Evolutionary conservation across 1,140 invertebrate species (phyloP).

Genomic region (Pogonomyrmex barbatus): DNA sequence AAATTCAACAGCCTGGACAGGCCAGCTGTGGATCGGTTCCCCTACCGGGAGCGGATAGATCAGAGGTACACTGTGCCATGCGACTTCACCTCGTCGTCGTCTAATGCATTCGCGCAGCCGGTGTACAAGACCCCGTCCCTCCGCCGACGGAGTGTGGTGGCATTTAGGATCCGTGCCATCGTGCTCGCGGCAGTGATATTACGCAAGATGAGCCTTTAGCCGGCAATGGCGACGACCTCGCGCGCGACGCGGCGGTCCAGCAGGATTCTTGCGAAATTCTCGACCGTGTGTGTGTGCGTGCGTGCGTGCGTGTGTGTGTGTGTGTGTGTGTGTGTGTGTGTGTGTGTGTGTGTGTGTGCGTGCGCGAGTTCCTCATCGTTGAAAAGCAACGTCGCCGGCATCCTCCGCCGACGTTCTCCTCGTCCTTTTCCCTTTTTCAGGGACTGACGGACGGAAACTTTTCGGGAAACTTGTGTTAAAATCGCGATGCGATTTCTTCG

Average conservation of each 20-base stretch:
- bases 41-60: background rate
- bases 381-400: background rate
- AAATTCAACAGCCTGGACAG: constrained; percentile 15
- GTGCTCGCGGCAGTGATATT: constrained; percentile 61
- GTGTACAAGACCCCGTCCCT: constrained; percentile 3
- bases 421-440: background rate
- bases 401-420: background rate
- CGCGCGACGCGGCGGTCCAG: constrained; percentile 60
- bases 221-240: constrained; percentile 66
- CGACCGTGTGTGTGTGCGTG: background rate
- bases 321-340: too few relatives aligned
- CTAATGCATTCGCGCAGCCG: constrained; percentile 27
- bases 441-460: background rate
- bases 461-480: background rate
- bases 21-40: constrained; percentile 1
- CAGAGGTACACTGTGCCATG: constrained; percentile 6
- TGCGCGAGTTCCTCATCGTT: constrained; percentile 20
- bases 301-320: too few relatives aligned
- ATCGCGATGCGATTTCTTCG: background rate
- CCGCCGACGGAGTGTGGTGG: constrained; percentile 63
- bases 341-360: too few relatives aligned
- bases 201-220: constrained; percentile 71
- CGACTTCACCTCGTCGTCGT: constrained; percentile 23
- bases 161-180: constrained; percentile 75
- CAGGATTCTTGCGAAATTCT: constrained; percentile 72